phyloP scores from a whole-genome alignment of 2,888 invertebrate species.

The Cerceris rybyensis region DNA sequence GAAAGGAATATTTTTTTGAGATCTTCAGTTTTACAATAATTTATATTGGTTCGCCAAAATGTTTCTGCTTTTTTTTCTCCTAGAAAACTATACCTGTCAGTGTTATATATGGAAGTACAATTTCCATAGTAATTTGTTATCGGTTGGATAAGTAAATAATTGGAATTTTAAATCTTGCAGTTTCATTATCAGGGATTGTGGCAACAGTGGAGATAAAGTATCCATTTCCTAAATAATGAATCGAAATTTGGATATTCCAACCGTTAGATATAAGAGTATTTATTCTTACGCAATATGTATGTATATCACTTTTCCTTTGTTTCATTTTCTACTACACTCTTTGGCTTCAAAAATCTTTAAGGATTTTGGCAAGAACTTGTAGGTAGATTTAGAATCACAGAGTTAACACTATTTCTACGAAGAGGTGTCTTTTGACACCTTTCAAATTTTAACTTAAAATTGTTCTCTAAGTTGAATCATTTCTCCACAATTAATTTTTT shows the following conservation, averaged over 20 bases:
- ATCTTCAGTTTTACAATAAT: no score
- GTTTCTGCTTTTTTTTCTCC: no score
- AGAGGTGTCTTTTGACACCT: no score
- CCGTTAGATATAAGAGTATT: neutral
- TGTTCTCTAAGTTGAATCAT: no score
- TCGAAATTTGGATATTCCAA: neutral
- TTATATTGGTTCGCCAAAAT: no score
- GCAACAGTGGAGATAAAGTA: no score
- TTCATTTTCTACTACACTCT: neutral
- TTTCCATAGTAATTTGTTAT: conserved; percentile 9
- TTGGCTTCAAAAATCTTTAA: neutral
- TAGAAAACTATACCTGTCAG: neutral
- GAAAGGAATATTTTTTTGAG: no score
- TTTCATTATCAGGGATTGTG: neutral
- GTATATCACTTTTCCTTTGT: no score
- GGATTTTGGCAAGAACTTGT: no score
- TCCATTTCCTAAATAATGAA: no score
- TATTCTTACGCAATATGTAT: neutral
- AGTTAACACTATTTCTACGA: neutral
- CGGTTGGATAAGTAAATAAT: neutral
- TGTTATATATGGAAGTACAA: neutral
- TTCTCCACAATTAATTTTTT: no score
- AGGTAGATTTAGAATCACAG: neutral
- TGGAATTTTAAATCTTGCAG: neutral
- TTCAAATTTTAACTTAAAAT: no score